Conservation (phyloP, 2,113 vertebrate species). For the mouse (Mus musculus) region DNA sequence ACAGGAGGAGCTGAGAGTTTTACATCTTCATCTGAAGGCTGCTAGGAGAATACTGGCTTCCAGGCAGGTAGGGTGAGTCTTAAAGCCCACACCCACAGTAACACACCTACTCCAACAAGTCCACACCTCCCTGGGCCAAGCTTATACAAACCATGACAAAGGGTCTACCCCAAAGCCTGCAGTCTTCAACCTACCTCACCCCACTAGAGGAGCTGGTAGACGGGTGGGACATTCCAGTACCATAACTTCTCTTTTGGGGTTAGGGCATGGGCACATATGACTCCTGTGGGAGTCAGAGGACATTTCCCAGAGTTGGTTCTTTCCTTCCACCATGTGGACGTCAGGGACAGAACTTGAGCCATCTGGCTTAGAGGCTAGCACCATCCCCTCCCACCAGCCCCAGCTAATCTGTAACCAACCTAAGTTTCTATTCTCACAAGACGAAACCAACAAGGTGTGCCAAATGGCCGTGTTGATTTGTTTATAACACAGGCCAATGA, state of each 20-base stretch:
- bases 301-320: not conserved
- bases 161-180: not conserved
- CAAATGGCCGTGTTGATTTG: not conserved
- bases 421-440: not conserved
- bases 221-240: not conserved
- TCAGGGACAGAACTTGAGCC: not conserved
- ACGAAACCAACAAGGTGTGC: not conserved
- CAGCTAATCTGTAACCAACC: not conserved
- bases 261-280: not conserved
- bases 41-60: too few relatives aligned
- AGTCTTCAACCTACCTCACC: not conserved
- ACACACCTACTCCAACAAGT: too few relatives aligned
- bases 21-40: too few relatives aligned
- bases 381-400: not conserved
- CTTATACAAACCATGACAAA: too few relatives aligned
- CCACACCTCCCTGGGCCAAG: too few relatives aligned
- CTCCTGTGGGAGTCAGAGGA: not conserved
- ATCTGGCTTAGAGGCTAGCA: not conserved
- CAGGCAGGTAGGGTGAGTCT: too few relatives aligned
- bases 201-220: rapidly evolving
- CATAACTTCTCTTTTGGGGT: not conserved
- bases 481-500: conserved; percentile 73
- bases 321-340: not conserved
- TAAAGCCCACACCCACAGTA: too few relatives aligned
- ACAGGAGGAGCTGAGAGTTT: too few relatives aligned